Base-by-base conservation (phyloP, 2,797 vertebrate species). In the Hyperoplus lanceolatus region DNA sequence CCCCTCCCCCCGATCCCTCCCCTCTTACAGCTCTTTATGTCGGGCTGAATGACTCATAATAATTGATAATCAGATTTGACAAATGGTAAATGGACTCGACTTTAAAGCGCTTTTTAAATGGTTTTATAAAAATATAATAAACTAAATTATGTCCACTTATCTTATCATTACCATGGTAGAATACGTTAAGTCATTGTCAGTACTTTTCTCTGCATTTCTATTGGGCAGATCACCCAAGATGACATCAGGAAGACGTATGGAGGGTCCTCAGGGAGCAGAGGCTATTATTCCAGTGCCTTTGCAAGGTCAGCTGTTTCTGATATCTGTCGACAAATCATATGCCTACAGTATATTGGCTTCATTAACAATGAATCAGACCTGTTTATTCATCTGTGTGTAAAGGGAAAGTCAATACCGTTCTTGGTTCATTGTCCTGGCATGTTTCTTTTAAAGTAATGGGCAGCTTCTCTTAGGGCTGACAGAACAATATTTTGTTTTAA, bases 211-310 rank as follows among this genome's bases (percentile, higher is more conserved):
- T 70, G 42, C 43, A 16, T 80, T 74, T 82, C 29, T 85, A 16
- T 83, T 58, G 41, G 69, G 38, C 89, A 99, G 98, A 99, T 99
- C 94, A 99, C 98, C 72, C 97, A 97, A 90, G 98, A 99, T 73
- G 98, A 99, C 90, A 99, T 99, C 94, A 97, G 97, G 93, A 99
- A 99, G 94, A 99, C 98, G 0, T 96, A 99, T 2, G 98, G 98
- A 54, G 98, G 98, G 56, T 97, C 98, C 90, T 97, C 98, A 86
- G 98, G 97, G 93, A 99, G 95, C 95, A 97, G 98, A 94, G 98
- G 97, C 75, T 99, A 99, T 95, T 99, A 97, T 85, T 99, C 98
- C 82, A 95, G 98, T 96, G 98, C 98, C 95, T 99, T 99, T 96
- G 97, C 97, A 85, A 99, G 98, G 98, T 99, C 63, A 85, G 91